Evolutionary conservation across 2,113 vertebrate genomes (phyloP).

Genomic region (Macaca nemestrina): DNA sequence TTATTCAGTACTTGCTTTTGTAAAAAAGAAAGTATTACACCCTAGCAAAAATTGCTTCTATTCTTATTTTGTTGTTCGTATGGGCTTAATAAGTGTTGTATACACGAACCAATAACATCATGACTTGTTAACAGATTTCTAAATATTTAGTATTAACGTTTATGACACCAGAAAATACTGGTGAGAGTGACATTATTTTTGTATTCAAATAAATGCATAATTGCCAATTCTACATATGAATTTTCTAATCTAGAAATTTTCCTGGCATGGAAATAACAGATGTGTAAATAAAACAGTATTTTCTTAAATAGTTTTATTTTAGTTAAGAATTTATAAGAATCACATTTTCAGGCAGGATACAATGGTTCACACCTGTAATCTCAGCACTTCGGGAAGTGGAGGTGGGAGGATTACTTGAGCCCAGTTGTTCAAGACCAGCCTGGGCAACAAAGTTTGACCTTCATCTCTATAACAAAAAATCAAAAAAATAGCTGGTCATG

Average conservation of each 20-base stretch:
- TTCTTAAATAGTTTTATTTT: neutral
- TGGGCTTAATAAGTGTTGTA: neutral
- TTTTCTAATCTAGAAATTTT: neutral
- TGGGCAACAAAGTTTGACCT: too few species aligned
- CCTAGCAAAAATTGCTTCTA: neutral
- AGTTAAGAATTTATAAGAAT: slow-evolving; percentile 4
- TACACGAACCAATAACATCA: neutral
- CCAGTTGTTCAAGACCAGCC: too few species aligned
- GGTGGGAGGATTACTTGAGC: too few species aligned
- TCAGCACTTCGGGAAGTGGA: too few species aligned
- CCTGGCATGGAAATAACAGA: neutral
- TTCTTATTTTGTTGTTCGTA: slow-evolving; percentile 1
- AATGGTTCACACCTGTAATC: too few species aligned
- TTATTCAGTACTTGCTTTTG: neutral
- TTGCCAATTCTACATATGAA: neutral
- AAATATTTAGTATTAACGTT: neutral
- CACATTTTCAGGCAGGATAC: neutral
- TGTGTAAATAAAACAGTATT: neutral
- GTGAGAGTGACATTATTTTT: neutral
- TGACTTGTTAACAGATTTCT: neutral
- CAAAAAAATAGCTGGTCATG: too few species aligned
- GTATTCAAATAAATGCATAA: slow-evolving; percentile 6
- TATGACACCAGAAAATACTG: slow-evolving; percentile 21
- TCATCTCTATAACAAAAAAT: too few species aligned
- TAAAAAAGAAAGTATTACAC: neutral